Evolutionary conservation across 92 coral and sea anemone genomes (phyloP).

Genomic region (Porites evermanni): DNA sequence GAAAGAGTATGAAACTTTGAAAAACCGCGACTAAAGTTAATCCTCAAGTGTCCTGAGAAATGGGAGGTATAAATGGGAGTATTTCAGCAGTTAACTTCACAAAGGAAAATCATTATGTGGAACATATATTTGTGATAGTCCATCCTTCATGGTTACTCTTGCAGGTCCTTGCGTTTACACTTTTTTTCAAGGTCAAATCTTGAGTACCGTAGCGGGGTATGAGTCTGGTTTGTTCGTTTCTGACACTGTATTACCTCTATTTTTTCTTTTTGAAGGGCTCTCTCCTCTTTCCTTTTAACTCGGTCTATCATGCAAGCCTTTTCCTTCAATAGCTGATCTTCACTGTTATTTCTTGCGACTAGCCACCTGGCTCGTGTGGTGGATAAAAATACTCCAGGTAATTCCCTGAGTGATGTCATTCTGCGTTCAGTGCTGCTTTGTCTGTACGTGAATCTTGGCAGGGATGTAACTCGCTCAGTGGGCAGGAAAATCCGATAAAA

Average conservation of each 20-base stretch:
- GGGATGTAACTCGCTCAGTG: neutral
- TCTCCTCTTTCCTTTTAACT: neutral
- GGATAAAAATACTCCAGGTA: neutral
- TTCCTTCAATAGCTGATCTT: neutral
- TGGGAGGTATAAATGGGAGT: no score
- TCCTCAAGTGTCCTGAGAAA: no score
- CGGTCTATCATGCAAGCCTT: constrained; percentile 1
- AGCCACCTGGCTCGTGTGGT: constrained; percentile 12
- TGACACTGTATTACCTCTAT: neutral
- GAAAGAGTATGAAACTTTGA: no score
- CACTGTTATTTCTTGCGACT: constrained; percentile 13
- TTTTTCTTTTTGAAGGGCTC: constrained; percentile 12
- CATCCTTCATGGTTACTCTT: no score
- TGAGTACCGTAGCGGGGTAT: neutral
- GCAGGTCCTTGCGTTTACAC: neutral
- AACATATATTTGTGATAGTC: no score
- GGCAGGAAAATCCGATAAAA: neutral
- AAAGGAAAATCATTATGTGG: no score
- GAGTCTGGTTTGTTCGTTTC: neutral
- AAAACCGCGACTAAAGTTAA: no score
- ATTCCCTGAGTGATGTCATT: neutral
- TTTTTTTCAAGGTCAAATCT: neutral
- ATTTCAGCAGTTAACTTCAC: no score
- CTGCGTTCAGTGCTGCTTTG: neutral
- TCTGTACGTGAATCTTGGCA: neutral